phyloP scores from a whole-genome alignment of 2,888 invertebrate species.

The Morpho achilles region DNA sequence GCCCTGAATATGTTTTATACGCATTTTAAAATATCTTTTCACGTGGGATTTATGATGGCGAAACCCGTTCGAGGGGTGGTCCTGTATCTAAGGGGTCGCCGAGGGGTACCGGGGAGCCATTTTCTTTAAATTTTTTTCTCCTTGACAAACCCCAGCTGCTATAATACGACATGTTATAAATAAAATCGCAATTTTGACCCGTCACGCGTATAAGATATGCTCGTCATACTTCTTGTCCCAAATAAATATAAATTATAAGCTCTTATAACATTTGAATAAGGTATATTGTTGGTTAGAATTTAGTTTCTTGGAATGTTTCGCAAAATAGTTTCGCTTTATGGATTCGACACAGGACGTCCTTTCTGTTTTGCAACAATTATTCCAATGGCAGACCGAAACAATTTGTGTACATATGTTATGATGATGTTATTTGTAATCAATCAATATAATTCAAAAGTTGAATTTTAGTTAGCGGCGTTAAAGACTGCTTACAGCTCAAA shows the following conservation, averaged over 20 bases:
- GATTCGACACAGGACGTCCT: conserved; percentile 76
- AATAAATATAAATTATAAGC: conserved; percentile 24
- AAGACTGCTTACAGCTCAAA: too few species aligned
- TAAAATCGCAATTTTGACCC: conserved; percentile 78
- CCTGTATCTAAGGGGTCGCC: conserved; percentile 42
- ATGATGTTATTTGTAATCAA: conserved; percentile 13
- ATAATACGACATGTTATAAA: conserved; percentile 73
- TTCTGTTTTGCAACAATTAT: conserved; percentile 74
- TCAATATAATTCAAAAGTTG: neutral
- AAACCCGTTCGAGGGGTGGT: conserved; percentile 74
- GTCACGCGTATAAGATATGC: conserved; percentile 69
- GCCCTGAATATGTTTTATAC: conserved; percentile 77
- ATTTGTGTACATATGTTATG: conserved; percentile 33
- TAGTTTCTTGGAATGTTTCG: conserved; percentile 31
- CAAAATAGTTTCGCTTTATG: conserved; percentile 40
- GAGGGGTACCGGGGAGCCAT: conserved; percentile 56
- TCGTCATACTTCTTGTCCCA: conserved; percentile 53
- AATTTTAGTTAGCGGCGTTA: neutral
- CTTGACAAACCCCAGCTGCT: conserved; percentile 77
- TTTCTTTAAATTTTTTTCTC: conserved; percentile 71
- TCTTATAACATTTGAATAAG: conserved; percentile 29
- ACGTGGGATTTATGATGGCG: conserved; percentile 74
- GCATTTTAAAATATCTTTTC: conserved; percentile 77
- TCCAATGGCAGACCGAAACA: conserved; percentile 66
- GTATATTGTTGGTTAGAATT: conserved; percentile 31